phyloP scores from a whole-genome alignment of 2,113 vertebrate genomes.

The Plectropomus leopardus region DNA sequence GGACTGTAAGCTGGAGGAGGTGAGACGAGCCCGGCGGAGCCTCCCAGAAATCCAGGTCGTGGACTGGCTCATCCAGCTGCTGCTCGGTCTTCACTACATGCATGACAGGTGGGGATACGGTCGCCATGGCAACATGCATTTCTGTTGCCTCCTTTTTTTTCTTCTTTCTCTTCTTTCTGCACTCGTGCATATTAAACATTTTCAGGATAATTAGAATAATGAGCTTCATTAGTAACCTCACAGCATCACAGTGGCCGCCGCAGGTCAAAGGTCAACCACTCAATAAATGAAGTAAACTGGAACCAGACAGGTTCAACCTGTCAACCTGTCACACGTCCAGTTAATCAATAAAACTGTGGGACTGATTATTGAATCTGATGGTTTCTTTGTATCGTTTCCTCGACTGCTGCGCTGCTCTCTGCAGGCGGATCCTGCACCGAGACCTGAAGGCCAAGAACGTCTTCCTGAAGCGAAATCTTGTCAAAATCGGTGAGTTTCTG shows the following conservation, averaged over 20 bases:
- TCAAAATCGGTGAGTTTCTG: slow-evolving; percentile 90
- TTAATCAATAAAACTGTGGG: too few species aligned
- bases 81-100: slow-evolving; percentile 90
- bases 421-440: slow-evolving; percentile 89
- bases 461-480: slow-evolving; percentile 90
- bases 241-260: too few species aligned
- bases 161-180: not conserved
- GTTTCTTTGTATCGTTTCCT: not conserved
- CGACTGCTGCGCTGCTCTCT: slow-evolving; percentile 40
- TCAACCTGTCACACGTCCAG: too few species aligned
- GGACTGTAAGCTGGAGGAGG: slow-evolving; percentile 88
- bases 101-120: slow-evolving; percentile 85
- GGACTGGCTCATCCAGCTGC: slow-evolving; percentile 90
- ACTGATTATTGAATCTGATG: accelerated
- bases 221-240: not conserved
- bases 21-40: slow-evolving; percentile 80
- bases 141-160: not conserved
- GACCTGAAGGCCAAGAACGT: slow-evolving; percentile 93
- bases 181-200: not conserved
- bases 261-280: slow-evolving; percentile 5
- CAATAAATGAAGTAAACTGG: too few species aligned
- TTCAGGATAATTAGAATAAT: not conserved
- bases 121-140: not conserved
- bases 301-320: too few species aligned
- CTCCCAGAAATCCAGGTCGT: slow-evolving; percentile 86